A percentile compares a stretch with the other conserved stretches of the same genome.
phyloP scores from a whole-genome alignment of 2,113 vertebrate species.

The Enhydra lutris region DNA sequence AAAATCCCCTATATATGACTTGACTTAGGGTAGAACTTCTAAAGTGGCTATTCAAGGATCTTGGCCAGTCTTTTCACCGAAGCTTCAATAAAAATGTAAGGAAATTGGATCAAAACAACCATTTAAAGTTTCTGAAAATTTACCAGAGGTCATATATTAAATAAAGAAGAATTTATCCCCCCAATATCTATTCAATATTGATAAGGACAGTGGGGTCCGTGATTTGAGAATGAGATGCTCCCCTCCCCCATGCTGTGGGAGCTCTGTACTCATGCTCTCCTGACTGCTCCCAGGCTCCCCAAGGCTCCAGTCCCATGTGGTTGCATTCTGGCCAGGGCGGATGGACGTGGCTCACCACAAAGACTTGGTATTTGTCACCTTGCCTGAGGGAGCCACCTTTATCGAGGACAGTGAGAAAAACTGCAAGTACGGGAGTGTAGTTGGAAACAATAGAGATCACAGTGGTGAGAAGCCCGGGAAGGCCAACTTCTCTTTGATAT shows the following conservation, averaged over 20 bases:
- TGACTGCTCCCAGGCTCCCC: background rate
- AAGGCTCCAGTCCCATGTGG: background rate
- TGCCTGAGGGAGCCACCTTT: no score
- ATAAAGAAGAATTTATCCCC: background rate
- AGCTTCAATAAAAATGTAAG: background rate
- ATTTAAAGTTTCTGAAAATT: background rate
- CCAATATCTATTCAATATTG: no score
- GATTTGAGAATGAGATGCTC: background rate
- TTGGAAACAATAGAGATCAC: background rate
- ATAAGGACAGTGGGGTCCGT: background rate
- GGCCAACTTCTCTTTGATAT: background rate
- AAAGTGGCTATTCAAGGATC: background rate
- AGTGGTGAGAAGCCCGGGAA: background rate
- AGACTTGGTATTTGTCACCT: background rate
- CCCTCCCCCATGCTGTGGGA: background rate
- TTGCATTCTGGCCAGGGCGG: background rate
- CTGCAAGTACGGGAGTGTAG: background rate
- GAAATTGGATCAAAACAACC: background rate
- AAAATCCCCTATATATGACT: background rate
- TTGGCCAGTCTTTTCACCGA: background rate
- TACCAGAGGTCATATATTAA: background rate
- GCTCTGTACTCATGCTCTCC: background rate
- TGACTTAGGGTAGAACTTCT: background rate
- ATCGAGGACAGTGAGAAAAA: background rate
- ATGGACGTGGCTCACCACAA: background rate